These are phyloP conservation scores for Drosophila sp. DNA, from an alignment of 1,140 invertebrate species.

Conservation along the genomic window DNA sequence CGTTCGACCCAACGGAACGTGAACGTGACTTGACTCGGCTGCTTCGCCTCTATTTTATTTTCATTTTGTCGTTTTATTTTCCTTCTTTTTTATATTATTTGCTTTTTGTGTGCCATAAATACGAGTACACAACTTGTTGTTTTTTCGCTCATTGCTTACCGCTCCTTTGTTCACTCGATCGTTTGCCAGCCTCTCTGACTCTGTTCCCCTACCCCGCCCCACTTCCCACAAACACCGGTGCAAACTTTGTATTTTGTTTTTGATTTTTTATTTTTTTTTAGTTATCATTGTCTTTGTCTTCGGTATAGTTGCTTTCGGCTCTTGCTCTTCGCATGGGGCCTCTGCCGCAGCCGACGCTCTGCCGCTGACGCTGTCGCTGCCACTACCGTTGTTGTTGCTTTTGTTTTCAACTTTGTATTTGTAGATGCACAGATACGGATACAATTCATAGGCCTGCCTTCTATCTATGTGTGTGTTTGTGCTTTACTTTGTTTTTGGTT, in stretches of 20 bases:
- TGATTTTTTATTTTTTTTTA: slow-evolving; percentile 2
- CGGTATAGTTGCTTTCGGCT: slow-evolving; percentile 24
- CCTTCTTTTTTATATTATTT: slow-evolving; percentile 25
- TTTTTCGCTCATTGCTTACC: slow-evolving; percentile 36
- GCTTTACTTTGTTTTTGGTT: slow-evolving; percentile 63
- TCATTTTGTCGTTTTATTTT: slow-evolving; percentile 28
- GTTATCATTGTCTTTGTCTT: slow-evolving; percentile 45
- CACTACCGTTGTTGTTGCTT: slow-evolving; percentile 20
- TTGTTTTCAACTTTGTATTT: slow-evolving; percentile 7
- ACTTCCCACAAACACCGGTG: slow-evolving; percentile 1
- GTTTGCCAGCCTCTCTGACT: slow-evolving; percentile 46
- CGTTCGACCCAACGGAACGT: slow-evolving; percentile 61
- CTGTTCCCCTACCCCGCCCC: neutral
- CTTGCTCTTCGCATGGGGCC: slow-evolving; percentile 43
- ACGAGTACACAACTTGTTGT: slow-evolving; percentile 25
- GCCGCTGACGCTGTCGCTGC: slow-evolving; percentile 7
- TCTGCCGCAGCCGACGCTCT: slow-evolving; percentile 35
- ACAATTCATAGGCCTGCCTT: slow-evolving; percentile 53
- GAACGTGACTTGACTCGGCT: slow-evolving; percentile 57
- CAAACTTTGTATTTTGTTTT: slow-evolving; percentile 48
- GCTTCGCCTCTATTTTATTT: slow-evolving; percentile 37
- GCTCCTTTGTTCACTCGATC: slow-evolving; percentile 67
- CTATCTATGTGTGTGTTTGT: slow-evolving; percentile 17
- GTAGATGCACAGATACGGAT: slow-evolving; percentile 43
- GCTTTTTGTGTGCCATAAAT: slow-evolving; percentile 53